Evolutionary conservation across 2,113 vertebrate species (phyloP).

Genomic region (Rattus rattus): DNA sequence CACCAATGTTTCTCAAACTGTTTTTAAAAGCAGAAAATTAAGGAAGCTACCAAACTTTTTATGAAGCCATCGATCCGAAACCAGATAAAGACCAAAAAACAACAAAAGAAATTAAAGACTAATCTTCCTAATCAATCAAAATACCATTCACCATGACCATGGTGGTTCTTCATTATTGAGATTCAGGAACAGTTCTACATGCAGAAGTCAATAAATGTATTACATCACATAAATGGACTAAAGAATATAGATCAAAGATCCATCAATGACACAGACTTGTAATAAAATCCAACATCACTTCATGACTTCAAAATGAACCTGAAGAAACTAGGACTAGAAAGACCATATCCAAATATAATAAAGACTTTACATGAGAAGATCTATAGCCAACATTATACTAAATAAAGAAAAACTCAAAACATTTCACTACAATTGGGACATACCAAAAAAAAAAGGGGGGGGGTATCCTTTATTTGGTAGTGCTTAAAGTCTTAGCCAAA

Average conservation of each 20-base stretch:
- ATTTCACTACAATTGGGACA: not conserved
- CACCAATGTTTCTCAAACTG: not conserved
- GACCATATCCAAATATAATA: not conserved
- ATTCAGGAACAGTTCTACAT: not conserved
- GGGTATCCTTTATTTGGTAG: not conserved
- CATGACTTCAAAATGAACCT: not conserved
- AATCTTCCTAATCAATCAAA: not conserved
- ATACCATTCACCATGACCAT: not conserved
- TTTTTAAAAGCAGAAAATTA: not conserved
- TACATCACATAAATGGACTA: not conserved
- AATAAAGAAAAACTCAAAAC: not conserved
- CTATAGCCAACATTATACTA: not conserved
- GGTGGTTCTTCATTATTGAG: not conserved
- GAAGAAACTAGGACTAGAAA: not conserved
- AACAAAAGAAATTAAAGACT: not conserved
- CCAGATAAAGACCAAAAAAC: not conserved
- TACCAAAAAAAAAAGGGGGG: not conserved
- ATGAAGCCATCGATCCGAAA: not conserved
- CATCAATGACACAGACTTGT: not conserved
- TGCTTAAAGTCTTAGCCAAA: not conserved
- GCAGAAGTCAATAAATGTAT: not conserved
- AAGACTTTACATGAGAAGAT: not conserved
- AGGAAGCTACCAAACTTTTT: not conserved
- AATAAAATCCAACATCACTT: not conserved
- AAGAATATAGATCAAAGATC: not conserved